Evolutionary conservation across 2,797 vertebrate genomes (phyloP).

Genomic region (Sebastolobus altivelis): DNA sequence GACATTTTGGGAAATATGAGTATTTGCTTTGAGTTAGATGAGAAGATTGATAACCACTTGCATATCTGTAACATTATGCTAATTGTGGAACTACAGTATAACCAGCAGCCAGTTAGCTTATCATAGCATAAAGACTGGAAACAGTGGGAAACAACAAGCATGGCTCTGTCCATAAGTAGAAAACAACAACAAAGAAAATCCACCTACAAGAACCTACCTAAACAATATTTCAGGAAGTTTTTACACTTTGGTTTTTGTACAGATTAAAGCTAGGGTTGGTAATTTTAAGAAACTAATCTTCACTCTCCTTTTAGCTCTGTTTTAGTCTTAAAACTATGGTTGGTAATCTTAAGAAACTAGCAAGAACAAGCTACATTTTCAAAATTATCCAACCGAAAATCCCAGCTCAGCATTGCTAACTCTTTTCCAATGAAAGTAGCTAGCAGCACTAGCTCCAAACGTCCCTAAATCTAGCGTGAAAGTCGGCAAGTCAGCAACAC

Average conservation of each 20-base stretch:
- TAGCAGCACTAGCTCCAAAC: no score
- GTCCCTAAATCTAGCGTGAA: no score
- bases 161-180: not conserved
- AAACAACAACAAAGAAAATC: not conserved
- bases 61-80: not conserved
- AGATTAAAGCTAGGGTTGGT: not conserved
- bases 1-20: conserved; percentile 1
- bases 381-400: no score
- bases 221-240: not conserved
- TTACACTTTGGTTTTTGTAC: not conserved
- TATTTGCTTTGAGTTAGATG: not conserved
- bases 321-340: no score
- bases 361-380: no score
- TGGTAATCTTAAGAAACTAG: no score
- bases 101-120: not conserved
- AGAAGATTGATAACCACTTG: not conserved
- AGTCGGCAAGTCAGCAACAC: no score
- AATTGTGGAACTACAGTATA: not conserved
- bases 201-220: not conserved
- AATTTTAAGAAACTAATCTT: no score
- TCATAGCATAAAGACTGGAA: not conserved
- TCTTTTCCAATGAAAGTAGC: no score
- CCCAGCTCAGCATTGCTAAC: no score
- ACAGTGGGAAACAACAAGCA: not conserved
- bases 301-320: no score